Evolutionary conservation across 2,113 vertebrate genomes (phyloP), one percentile per base, ranked within the genome.

Genomic region (Pangasianodon gigas): DNA sequence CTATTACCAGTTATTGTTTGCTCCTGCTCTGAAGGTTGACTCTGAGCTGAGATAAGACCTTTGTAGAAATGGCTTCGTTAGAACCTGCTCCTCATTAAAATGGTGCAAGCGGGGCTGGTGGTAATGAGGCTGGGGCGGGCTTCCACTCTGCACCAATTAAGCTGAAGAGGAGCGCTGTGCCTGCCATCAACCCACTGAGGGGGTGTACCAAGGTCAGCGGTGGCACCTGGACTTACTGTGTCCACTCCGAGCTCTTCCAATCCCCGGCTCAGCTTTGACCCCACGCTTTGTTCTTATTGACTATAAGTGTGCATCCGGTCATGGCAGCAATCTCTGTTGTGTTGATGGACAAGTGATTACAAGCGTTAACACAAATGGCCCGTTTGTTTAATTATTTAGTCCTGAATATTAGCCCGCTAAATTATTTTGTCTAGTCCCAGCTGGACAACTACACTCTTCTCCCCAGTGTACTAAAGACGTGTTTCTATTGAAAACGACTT

Each of bases 51-150:
- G 87, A 74, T 86, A 85, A 92, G 90, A 85, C 89, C 90, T 93
- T 92, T 93, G 91, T 91, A 87, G 88, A 89, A 93, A 91, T 91
- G 89, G 92, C 94, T 93, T 95, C 93, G 92, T 95, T 92, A 95
- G 88, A 91, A 93, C 87, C 87, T 87, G 86, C 87, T 81, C 87
- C 95, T 96, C 95, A 94, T 96, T 96, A 96, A 94, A 95, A 93
- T 81, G 82, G 84, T 84, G 84, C 71, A 54, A 86, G 84, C 77
- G 24, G 48, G 58, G 81, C 74, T 58, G 79, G 62, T 6, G 67
- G 41, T 91, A 91, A 92, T 88, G 93, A 92, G 90, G 74, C 67
- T 90, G 90, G 93, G 90, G 86, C 71, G 89, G 88, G 71, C 87
- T 90, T 29, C 81, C 90, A 86, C 92, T 92, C 89, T 88, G 80